Conservation (phyloP, 2,888 invertebrate genomes). For the Erannis defoliaria region DNA sequence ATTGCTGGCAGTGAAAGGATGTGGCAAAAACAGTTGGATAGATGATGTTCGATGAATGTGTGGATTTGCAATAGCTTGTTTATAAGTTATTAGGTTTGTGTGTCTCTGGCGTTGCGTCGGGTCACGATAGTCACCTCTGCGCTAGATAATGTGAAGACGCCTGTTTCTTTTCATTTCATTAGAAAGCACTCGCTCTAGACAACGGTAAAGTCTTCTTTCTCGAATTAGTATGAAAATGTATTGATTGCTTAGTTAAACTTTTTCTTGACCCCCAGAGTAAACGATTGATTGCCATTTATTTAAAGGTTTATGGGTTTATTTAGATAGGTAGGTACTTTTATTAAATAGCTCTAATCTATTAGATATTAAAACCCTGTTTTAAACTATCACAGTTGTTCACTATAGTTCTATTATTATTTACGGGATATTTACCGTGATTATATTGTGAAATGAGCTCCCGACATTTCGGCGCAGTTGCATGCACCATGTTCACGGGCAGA, state of each 20-base stretch:
- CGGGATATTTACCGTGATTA: too few species aligned
- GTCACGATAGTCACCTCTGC: conserved; percentile 67
- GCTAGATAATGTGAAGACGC: conserved; percentile 59
- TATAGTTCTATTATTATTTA: too few species aligned
- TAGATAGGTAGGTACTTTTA: too few species aligned
- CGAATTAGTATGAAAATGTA: conserved; percentile 44
- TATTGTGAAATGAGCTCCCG: too few species aligned
- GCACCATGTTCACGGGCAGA: too few species aligned
- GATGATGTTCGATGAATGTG: conserved; percentile 45
- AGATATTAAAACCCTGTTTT: too few species aligned
- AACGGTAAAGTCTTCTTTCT: conserved; percentile 43
- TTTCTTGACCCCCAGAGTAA: conserved; percentile 21
- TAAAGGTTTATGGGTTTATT: too few species aligned
- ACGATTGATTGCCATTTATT: background rate
- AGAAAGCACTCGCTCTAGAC: conserved; percentile 56
- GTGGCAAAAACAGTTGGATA: conserved; percentile 39
- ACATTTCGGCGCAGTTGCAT: too few species aligned
- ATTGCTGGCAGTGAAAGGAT: conserved; percentile 53
- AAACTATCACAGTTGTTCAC: too few species aligned
- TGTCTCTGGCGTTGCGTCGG: conserved; percentile 53
- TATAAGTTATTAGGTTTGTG: conserved; percentile 52
- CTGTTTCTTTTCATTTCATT: conserved; percentile 54
- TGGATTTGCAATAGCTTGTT: conserved; percentile 49
- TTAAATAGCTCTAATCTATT: too few species aligned
- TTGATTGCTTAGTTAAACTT: conserved; percentile 14